Evolutionary conservation across 2,797 vertebrate species (phyloP).

Genomic region (Sebastes ruberrimus): DNA sequence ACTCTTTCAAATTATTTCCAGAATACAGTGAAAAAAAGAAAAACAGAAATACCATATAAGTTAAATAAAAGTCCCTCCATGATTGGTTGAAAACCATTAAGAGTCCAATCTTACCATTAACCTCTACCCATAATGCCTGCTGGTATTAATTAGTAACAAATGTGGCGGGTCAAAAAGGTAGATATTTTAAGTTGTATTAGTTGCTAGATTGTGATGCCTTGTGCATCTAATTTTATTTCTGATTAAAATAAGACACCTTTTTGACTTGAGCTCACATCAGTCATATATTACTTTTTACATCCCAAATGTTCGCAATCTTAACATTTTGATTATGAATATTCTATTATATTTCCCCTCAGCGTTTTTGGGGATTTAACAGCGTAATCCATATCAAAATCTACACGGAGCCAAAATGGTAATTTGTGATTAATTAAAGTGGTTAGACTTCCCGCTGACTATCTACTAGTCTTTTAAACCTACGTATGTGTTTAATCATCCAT

Average conservation of each 20-base stretch:
- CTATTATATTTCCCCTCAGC: background rate
- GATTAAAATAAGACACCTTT: too few species aligned
- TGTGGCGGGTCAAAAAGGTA: background rate
- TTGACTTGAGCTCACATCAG: too few species aligned
- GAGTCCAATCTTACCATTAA: background rate
- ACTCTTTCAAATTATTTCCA: background rate
- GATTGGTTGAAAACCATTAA: background rate
- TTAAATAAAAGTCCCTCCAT: background rate
- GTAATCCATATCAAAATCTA: slow-evolving; percentile 6
- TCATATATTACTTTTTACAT: background rate
- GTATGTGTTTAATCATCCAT: background rate
- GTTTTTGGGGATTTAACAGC: background rate
- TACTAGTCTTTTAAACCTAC: background rate
- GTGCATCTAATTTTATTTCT: background rate
- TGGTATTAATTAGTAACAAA: background rate
- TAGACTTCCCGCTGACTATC: background rate
- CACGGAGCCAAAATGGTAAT: background rate
- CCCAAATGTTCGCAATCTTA: background rate
- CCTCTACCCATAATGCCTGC: background rate
- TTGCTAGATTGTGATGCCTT: background rate
- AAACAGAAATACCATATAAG: background rate
- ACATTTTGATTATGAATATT: background rate
- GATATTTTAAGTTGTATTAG: background rate
- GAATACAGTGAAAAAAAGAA: background rate
- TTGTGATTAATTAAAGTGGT: slow-evolving; percentile 14